Evolutionary conservation across 2,888 invertebrate genomes (phyloP).

Genomic region (Kryphioiulus occultus): DNA sequence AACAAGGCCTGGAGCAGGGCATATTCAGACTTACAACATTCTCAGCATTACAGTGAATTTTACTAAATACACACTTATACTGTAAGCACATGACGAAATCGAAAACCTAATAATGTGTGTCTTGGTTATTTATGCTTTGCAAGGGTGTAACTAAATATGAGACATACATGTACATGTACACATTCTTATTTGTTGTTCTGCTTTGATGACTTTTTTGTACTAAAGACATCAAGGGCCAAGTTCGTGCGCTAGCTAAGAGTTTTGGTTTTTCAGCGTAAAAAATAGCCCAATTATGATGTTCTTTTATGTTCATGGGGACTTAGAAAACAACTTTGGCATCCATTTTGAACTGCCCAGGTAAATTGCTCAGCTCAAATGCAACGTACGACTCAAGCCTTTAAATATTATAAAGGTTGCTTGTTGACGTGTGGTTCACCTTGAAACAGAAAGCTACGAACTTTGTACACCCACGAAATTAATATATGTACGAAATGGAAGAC

Average conservation of each 20-base stretch:
- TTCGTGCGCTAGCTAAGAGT: not conserved
- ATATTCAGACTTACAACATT: too few relatives aligned
- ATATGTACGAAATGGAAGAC: not conserved
- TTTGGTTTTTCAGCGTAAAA: not conserved
- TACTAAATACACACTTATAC: too few relatives aligned
- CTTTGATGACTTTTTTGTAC: not conserved
- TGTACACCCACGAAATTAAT: not conserved
- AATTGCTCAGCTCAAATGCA: not conserved
- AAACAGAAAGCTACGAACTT: not conserved
- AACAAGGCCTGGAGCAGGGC: too few relatives aligned
- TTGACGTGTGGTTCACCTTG: conserved; percentile 24
- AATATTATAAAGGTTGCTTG: not conserved
- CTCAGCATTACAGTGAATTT: too few relatives aligned
- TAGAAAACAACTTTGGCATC: not conserved
- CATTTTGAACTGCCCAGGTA: not conserved
- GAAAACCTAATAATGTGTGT: too few relatives aligned
- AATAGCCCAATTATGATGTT: not conserved
- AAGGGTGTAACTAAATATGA: too few relatives aligned
- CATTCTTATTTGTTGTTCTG: too few relatives aligned
- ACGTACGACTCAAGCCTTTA: not conserved
- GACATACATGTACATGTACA: too few relatives aligned
- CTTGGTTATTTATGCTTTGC: too few relatives aligned
- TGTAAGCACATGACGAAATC: too few relatives aligned
- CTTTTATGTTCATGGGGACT: not conserved
- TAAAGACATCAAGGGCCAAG: not conserved